Conservation (phyloP, 2,888 invertebrate species). For the Drosophila leonis region DNA sequence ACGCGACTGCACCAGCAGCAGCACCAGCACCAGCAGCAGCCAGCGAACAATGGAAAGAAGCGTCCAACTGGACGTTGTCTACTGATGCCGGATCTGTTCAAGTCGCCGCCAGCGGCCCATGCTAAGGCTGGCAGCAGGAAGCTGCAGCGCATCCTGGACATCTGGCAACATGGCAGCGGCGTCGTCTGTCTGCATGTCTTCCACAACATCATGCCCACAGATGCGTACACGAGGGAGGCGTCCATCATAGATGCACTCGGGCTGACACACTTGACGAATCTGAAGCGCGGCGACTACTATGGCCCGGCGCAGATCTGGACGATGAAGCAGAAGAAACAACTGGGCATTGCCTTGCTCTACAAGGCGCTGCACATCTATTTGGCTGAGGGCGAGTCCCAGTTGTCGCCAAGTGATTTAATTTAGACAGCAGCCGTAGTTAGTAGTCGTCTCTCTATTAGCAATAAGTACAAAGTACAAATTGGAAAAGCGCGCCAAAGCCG, state of each 20-base stretch:
- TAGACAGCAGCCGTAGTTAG: conserved; percentile 35
- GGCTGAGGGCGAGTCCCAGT: conserved; percentile 95
- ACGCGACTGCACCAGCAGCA: conserved; percentile 61
- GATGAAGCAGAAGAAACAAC: conserved; percentile 88
- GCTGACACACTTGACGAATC: conserved; percentile 91
- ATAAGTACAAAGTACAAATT: conserved; percentile 65
- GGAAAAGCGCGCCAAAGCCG: conserved; percentile 35
- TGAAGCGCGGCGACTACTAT: conserved; percentile 93
- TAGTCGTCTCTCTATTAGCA: conserved; percentile 24
- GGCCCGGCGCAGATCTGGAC: conserved; percentile 92
- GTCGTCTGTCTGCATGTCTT: conserved; percentile 96
- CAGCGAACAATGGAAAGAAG: background rate
- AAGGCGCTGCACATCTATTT: conserved; percentile 94
- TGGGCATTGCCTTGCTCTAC: conserved; percentile 92
- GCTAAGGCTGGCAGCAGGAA: conserved; percentile 86
- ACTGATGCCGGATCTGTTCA: conserved; percentile 72
- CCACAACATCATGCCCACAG: conserved; percentile 95
- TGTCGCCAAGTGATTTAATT: conserved; percentile 91
- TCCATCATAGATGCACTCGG: conserved; percentile 96
- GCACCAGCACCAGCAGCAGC: conserved; percentile 1
- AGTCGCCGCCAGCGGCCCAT: conserved; percentile 64
- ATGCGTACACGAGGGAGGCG: conserved; percentile 97
- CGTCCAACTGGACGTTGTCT: conserved; percentile 25
- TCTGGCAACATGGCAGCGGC: conserved; percentile 93
- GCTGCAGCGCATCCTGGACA: conserved; percentile 92